Base-by-base conservation (phyloP, 2,113 vertebrate genomes). In the Chloropsis hardwickii region DNA sequence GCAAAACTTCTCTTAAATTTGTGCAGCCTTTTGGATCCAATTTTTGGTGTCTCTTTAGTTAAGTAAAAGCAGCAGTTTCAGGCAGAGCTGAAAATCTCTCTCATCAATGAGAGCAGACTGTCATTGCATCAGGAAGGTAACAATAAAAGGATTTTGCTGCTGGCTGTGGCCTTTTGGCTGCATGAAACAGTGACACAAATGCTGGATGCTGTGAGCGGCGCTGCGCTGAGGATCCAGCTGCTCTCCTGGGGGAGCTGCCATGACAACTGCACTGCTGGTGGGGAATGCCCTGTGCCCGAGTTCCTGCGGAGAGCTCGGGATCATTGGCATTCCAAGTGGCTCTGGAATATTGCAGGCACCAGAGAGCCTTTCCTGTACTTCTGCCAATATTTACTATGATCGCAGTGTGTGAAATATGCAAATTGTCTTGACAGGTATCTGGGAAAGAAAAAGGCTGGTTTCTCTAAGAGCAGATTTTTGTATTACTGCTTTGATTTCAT, bases 191-290 rank as follows among this genome's bases (percentile, higher is more conserved):
- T 39, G 83, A 53, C 86, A 81, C 69, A 45, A 70, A 77, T 35
- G 66, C 42, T 78, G 58, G 44, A 5, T 70, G 1, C 64, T 66
- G 81, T 27, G 6, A 79, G 77, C 33, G 69, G 72, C 25, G 31
- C 56, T 17, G 74, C 5, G 8, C 57, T 7, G 81, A 61, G 88
- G 69, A 66, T 69, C 71, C 7, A 22, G 90, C 96, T 88, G 91
- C 67, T 80, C 83, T 91, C 92, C 95, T 72, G 92, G 76, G 78
- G 92, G 60, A 83, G 97, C 97, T 98, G 92, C 98, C 95, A 90
- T 97, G 96, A 92, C 95, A 97, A 97, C 98, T 72, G 78, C 3
- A 5, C 40, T 84, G 25, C 54, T 83, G 90, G 57, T 78, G 91
- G 42, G 50, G 66, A 86, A 65, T 87, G 87, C 88, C 90, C 72